These are phyloP conservation scores for Chrysomallon squamiferum DNA, from an alignment of 1,140 invertebrate species.

Conservation along the genomic window DNA sequence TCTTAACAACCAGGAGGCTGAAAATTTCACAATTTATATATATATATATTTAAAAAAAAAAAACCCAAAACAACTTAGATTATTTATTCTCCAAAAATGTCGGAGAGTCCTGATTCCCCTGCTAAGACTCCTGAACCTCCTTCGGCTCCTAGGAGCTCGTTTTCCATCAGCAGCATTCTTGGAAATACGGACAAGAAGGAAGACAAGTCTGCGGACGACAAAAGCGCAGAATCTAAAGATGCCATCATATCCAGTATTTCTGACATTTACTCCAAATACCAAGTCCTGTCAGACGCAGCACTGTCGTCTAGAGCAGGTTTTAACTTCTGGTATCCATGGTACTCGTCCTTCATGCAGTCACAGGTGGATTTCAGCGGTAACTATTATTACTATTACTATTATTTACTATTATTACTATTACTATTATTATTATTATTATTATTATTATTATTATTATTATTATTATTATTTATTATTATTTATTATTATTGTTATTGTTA, in stretches of 20 bases:
- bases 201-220: background rate
- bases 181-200: conserved; percentile 13
- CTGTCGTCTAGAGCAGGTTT: conserved; percentile 13
- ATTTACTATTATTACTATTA: too few species aligned
- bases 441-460: too few species aligned
- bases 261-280: conserved; percentile 23
- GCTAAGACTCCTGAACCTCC: background rate
- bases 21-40: too few species aligned
- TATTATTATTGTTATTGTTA: background rate
- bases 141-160: conserved; percentile 7
- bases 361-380: conserved; percentile 8
- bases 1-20: too few species aligned
- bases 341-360: conserved; percentile 12
- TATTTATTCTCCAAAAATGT: too few species aligned
- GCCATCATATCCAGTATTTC: conserved; percentile 24
- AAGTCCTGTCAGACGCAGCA: conserved; percentile 13
- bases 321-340: conserved; percentile 26
- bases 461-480: background rate
- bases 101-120: background rate
- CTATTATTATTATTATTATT: too few species aligned
- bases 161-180: conserved; percentile 27
- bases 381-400: background rate
- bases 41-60: too few species aligned
- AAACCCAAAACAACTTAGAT: too few species aligned
- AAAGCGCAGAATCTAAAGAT: conserved; percentile 6